Evolutionary conservation across 2,888 invertebrate species (phyloP), one percentile per base, ranked within the genome.

Genomic region (Allophyes oxyacanthae): DNA sequence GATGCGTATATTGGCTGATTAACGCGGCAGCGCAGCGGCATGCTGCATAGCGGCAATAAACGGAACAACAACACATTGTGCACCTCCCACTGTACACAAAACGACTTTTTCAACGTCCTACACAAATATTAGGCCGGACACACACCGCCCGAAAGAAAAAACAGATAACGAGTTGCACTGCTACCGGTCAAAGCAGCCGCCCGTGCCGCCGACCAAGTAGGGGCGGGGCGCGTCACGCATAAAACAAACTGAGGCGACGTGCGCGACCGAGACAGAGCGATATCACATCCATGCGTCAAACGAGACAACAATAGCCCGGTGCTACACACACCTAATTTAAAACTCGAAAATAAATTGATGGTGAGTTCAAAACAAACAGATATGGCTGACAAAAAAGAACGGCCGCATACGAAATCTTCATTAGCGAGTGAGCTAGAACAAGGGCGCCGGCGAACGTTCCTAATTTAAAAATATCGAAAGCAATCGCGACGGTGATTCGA

Each of bases 181-280:
- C 92, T 93, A 93, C 94, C 90, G 94, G 91, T 88, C 92, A 92
- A 92, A 93, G 91, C 75, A 45, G 57, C 75, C 82, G 78, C 75
- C 87, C 87, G 87, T 83, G 88, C 85, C 82, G 89, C 87, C 87
- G 67, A 77, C 83, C 83, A 65, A 75, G 81, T 80, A 77, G 75
- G 90, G 93, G 93, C 93, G 93, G 83, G 90, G 89, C 92, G 79
- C 90, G 91, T 93, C 92, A 92, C 92, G 92, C 92, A 87, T 90
- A 86, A 93, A 93, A 93, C 93, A 94, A 92, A 93, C 92, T 88
- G 49, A 79, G 81, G 86, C 85, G 87, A 87, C 79, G 82, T 81
- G 85, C 44, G 79, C 74, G 85, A 91, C 78, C 82, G 83, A 82
- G 87, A 91, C 79, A 72, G 75, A 64, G 62, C 68, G 64, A 85